Percentiles rank a stretch among this genome's conserved stretches.
Evolutionary conservation across 2,113 vertebrate genomes (phyloP).

Genomic region (Varanus komodoensis): DNA sequence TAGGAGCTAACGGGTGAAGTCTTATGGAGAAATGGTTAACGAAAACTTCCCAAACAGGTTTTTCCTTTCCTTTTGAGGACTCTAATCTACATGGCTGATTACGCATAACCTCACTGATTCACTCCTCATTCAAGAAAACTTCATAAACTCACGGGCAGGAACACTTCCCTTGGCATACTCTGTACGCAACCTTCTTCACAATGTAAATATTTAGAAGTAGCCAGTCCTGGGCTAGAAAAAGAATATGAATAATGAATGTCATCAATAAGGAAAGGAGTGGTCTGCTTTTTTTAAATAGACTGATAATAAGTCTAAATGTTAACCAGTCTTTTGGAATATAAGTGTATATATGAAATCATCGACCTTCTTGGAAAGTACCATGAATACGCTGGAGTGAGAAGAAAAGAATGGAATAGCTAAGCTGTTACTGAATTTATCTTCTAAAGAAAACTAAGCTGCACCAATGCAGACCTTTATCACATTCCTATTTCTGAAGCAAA

Average conservation of each 20-base stretch:
- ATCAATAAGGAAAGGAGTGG: not conserved
- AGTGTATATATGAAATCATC: not conserved
- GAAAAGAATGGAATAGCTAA: not conserved
- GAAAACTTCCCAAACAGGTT: not conserved
- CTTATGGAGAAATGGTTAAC: too few species aligned
- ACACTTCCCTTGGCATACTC: not conserved
- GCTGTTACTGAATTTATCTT: not conserved
- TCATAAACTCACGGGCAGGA: not conserved
- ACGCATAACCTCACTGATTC: not conserved
- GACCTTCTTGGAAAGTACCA: not conserved
- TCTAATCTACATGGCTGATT: not conserved
- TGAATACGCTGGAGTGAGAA: not conserved
- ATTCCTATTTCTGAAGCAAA: not conserved
- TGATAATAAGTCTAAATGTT: not conserved
- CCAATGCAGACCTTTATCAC: not conserved
- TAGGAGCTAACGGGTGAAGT: too few species aligned
- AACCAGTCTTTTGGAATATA: not conserved
- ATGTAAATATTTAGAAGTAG: conserved; percentile 29
- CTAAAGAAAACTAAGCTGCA: not conserved
- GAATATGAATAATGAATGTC: not conserved
- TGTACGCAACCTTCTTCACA: not conserved
- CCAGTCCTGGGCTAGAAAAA: not conserved
- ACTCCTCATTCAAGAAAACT: not conserved
- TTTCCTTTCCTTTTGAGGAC: not conserved
- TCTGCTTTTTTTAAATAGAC: not conserved